Evolutionary conservation across 1,140 invertebrate genomes (phyloP).

Genomic region (Amyelois transitella): DNA sequence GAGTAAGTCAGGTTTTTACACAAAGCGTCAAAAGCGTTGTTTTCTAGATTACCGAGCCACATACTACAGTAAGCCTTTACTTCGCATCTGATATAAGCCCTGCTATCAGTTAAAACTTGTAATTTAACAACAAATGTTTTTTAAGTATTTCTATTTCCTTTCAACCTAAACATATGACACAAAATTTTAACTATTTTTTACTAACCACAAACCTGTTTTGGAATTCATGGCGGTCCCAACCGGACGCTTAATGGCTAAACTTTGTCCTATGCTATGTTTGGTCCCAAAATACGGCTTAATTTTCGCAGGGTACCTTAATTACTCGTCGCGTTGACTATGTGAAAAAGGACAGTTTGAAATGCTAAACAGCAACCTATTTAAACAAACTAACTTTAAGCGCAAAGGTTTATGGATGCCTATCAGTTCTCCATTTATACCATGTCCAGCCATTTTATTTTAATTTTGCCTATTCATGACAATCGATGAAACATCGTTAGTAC

Average conservation of each 20-base stretch:
- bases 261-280: slow-evolving; percentile 20
- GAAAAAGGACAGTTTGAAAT: slow-evolving; percentile 14
- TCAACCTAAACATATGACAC: neutral
- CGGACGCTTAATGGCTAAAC: slow-evolving; percentile 22
- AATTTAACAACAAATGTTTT: no score
- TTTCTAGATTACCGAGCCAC: no score
- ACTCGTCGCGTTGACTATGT: slow-evolving; percentile 16
- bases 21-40: no score
- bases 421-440: no score
- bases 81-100: no score
- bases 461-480: no score
- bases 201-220: neutral
- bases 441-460: no score
- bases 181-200: neutral
- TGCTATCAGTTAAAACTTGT: no score
- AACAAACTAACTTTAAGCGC: neutral
- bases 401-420: no score
- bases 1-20: no score
- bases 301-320: slow-evolving; percentile 17
- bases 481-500: no score
- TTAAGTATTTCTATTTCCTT: slow-evolving; percentile 7
- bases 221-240: slow-evolving; percentile 9
- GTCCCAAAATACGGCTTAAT: slow-evolving; percentile 27
- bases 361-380: neutral
- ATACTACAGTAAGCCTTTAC: no score